phyloP scores from a whole-genome alignment of 2,113 vertebrate species.

The Python bivittatus region DNA sequence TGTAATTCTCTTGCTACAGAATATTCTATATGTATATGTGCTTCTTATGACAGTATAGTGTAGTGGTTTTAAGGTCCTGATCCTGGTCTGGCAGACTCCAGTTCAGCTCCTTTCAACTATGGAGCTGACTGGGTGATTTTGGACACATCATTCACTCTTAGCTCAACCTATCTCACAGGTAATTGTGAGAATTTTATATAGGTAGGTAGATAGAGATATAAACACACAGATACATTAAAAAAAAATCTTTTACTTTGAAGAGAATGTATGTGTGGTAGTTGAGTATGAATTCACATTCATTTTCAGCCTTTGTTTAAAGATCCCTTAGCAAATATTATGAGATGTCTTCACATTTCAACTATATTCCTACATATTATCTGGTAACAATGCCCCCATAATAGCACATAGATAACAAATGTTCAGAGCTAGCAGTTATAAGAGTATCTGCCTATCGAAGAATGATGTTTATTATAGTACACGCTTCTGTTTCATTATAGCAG shows the following conservation, averaged over 20 bases:
- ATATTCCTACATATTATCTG: background rate
- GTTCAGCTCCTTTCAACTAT: background rate
- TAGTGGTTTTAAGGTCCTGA: background rate
- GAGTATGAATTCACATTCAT: background rate
- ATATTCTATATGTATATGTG: background rate
- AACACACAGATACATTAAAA: background rate
- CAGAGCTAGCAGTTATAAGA: background rate
- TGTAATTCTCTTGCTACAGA: background rate
- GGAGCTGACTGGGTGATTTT: background rate
- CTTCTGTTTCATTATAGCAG: background rate
- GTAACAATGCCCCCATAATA: background rate
- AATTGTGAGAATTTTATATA: background rate
- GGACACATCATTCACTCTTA: background rate
- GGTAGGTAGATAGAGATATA: background rate
- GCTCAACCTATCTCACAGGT: background rate
- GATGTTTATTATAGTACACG: background rate
- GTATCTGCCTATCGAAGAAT: background rate
- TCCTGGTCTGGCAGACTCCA: background rate
- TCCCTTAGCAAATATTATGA: background rate
- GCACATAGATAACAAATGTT: background rate
- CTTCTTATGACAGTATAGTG: background rate
- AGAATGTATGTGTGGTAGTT: background rate
- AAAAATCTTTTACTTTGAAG: background rate
- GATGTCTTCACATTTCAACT: background rate
- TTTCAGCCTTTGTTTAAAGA: background rate